Percentiles rank a stretch among this genome's conserved stretches.
Evolutionary conservation across 2,797 vertebrate species (phyloP).

Genomic region (Decapterus maruadsi): DNA sequence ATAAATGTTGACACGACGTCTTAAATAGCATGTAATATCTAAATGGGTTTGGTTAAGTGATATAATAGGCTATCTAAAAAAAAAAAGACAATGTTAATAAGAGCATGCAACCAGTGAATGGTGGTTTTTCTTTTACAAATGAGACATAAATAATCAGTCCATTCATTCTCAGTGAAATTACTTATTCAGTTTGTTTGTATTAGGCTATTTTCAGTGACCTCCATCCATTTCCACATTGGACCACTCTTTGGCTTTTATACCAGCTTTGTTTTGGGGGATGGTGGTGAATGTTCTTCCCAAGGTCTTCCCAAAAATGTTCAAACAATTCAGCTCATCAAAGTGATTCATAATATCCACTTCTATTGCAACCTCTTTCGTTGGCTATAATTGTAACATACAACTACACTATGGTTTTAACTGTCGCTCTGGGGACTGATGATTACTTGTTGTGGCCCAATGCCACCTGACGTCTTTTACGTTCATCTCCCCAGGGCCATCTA

Average conservation of each 20-base stretch:
- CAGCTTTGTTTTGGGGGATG: background rate
- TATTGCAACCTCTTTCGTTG: background rate
- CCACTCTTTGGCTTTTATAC: background rate
- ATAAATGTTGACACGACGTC: background rate
- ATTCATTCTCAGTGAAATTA: background rate
- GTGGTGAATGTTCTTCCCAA: background rate
- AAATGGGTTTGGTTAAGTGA: background rate
- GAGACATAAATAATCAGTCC: background rate
- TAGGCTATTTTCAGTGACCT: background rate
- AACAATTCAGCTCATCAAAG: background rate
- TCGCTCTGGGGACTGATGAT: background rate
- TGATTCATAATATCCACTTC: background rate
- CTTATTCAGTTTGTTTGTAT: background rate
- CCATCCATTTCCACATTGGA: background rate
- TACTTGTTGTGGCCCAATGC: background rate
- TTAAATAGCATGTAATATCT: background rate
- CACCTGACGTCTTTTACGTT: background rate
- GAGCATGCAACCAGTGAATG: background rate
- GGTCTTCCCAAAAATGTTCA: background rate
- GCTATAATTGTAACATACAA: background rate
- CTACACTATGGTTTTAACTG: background rate
- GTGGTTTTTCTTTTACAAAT: background rate
- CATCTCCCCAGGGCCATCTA: slow-evolving; percentile 2
- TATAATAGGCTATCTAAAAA: background rate
- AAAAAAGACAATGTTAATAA: background rate